phyloP scores from a whole-genome alignment of 2,888 invertebrate genomes.

The Thyatira batis region DNA sequence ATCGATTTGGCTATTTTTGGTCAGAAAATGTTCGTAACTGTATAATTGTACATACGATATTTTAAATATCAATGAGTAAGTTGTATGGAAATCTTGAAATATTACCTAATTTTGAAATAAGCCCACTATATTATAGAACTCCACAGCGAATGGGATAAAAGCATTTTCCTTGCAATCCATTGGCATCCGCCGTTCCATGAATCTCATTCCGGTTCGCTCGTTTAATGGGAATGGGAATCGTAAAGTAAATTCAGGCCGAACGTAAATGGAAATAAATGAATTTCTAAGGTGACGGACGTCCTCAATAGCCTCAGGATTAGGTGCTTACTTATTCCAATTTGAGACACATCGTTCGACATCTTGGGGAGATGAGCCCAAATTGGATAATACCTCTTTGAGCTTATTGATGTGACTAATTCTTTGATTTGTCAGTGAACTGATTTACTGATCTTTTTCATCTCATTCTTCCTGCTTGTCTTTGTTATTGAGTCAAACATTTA shows the following conservation, averaged over 20 bases:
- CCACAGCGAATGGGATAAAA: slow-evolving; percentile 38
- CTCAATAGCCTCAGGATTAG: slow-evolving; percentile 24
- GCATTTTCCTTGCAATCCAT: slow-evolving; percentile 38
- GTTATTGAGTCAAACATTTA: neutral
- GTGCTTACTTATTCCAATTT: slow-evolving; percentile 26
- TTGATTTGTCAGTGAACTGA: slow-evolving; percentile 6
- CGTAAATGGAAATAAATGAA: slow-evolving; percentile 37
- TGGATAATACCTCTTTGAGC: slow-evolving; percentile 27
- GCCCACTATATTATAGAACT: slow-evolving; percentile 4
- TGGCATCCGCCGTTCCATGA: slow-evolving; percentile 22
- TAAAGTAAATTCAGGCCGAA: slow-evolving; percentile 54
- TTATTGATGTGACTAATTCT: slow-evolving; percentile 7
- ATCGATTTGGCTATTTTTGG: too few relatives aligned
- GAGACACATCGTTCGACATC: slow-evolving; percentile 18
- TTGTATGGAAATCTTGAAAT: too few relatives aligned
- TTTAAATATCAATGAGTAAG: too few relatives aligned
- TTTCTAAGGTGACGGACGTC: slow-evolving; percentile 41
- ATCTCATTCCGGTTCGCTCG: slow-evolving; percentile 35
- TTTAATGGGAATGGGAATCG: slow-evolving; percentile 55
- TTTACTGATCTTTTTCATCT: neutral
- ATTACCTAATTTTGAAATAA: neutral
- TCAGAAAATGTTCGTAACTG: too few relatives aligned
- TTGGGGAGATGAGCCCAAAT: slow-evolving; percentile 19
- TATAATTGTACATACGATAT: neutral
- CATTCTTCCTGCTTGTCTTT: neutral